A percentile compares a stretch with the other conserved stretches of the same genome.
Evolutionary conservation across 2,797 vertebrate species (phyloP).

Genomic region (Xenopus petersii): DNA sequence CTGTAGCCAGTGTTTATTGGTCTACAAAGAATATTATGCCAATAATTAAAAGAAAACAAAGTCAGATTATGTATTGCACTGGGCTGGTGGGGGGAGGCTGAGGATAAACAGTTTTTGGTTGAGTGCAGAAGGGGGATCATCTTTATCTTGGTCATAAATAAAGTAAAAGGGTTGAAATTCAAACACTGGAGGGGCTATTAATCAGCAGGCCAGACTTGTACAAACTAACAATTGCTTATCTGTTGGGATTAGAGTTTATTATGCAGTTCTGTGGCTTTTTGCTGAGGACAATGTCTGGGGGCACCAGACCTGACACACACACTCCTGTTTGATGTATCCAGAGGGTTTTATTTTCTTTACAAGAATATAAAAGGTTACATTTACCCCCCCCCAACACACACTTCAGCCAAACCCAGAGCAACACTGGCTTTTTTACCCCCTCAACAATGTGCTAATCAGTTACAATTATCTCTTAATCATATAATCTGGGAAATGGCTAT

Average conservation of each 20-base stretch:
- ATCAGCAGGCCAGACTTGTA: conserved; percentile 47
- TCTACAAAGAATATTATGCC: conserved; percentile 13
- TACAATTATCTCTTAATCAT: conserved; percentile 23
- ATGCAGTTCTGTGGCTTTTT: conserved; percentile 1
- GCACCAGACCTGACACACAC: not conserved
- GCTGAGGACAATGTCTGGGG: conserved; percentile 12
- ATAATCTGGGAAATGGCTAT: not conserved
- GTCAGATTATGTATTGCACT: not conserved
- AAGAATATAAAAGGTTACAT: not conserved
- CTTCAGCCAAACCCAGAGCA: not conserved
- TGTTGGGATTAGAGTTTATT: conserved; percentile 41
- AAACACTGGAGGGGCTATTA: conserved; percentile 38
- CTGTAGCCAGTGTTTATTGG: conserved; percentile 27
- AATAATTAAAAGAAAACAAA: conserved; percentile 47
- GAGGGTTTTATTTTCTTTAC: not conserved
- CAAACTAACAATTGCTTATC: conserved; percentile 27
- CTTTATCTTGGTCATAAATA: conserved; percentile 47
- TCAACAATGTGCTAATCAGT: conserved; percentile 12
- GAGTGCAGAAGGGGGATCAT: not conserved
- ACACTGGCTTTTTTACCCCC: not conserved
- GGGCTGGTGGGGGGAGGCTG: not conserved
- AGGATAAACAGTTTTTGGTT: conserved; percentile 28
- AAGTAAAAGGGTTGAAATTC: conserved; percentile 39
- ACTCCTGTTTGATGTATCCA: conserved; percentile 7
- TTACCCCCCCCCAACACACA: not conserved